These are phyloP conservation scores for Brachyhypopomus gauderio DNA, from an alignment of 2,113 vertebrate genomes.

Conservation along the genomic window DNA sequence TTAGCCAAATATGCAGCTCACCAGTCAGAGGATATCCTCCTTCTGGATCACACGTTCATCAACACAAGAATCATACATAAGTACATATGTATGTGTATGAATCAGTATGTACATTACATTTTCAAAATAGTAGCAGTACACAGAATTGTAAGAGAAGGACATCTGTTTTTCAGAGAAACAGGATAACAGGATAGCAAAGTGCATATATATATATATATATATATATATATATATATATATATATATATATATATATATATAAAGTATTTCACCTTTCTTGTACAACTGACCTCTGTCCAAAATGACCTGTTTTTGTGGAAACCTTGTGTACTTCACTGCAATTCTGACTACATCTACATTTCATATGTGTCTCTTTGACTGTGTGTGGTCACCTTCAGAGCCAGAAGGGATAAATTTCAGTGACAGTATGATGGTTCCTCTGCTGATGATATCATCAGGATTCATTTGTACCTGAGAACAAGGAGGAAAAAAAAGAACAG, in stretches of 20 bases:
- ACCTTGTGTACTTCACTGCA: too few species aligned
- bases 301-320: too few species aligned
- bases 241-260: too few species aligned
- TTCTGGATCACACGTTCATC: conserved; percentile 66
- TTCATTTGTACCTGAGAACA: conserved; percentile 73
- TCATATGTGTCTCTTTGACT: background rate
- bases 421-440: conserved; percentile 83
- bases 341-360: background rate
- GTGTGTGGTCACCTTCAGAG: conserved; percentile 61
- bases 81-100: conserved; percentile 27
- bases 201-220: too few species aligned
- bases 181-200: too few species aligned
- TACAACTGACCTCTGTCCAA: too few species aligned
- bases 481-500: background rate
- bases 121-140: too few species aligned
- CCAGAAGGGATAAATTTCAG: conserved; percentile 84
- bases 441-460: conserved; percentile 74
- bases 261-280: too few species aligned
- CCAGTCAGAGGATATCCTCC: conserved; percentile 82
- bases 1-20: conserved; percentile 95
- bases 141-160: too few species aligned
- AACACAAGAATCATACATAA: conserved; percentile 27
- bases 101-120: background rate
- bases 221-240: too few species aligned
- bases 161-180: too few species aligned